Percentiles rank a stretch among this genome's conserved stretches.
Evolutionary conservation across 37 sponge, comb jelly and placozoan genomes (phyloP).

Genomic region (Crambe crambe): DNA sequence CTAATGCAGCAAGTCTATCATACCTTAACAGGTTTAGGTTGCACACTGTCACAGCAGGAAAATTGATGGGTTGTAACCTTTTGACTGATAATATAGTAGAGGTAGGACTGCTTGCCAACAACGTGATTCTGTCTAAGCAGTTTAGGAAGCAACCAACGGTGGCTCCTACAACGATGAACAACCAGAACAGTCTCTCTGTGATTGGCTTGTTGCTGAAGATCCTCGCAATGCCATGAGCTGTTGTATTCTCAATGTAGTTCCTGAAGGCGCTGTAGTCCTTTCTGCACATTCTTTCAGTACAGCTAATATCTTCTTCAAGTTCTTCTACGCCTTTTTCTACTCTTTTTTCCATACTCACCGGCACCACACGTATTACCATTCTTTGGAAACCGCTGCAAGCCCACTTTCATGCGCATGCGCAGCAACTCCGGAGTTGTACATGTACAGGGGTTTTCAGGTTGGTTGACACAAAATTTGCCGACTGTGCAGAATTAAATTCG

Average conservation of each 20-base stretch:
- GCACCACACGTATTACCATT: no score
- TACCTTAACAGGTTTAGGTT: no score
- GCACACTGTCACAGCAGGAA: constrained; percentile 45
- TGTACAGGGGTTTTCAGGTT: no score
- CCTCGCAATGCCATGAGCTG: constrained; percentile 42
- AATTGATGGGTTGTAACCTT: background rate
- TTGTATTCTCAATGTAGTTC: constrained; percentile 18
- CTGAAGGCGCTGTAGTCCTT: background rate
- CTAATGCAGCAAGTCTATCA: no score
- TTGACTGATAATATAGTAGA: constrained; percentile 3
- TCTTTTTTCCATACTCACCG: no score
- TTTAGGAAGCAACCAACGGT: constrained; percentile 8
- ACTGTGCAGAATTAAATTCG: no score
- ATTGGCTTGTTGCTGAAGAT: constrained; percentile 36
- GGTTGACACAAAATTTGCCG: no score
- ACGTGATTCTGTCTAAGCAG: background rate
- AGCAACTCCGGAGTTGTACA: no score
- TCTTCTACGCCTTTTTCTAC: background rate
- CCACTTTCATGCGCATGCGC: no score
- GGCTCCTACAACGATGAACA: constrained; percentile 14
- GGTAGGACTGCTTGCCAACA: constrained; percentile 10
- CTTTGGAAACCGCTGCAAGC: no score
- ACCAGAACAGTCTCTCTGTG: constrained; percentile 37
- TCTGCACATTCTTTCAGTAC: background rate
- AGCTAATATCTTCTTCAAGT: no score